Evolutionary conservation across 2,797 vertebrate species (phyloP), one percentile per base, ranked within the genome.

Genomic region (Malacoctenus gilli): DNA sequence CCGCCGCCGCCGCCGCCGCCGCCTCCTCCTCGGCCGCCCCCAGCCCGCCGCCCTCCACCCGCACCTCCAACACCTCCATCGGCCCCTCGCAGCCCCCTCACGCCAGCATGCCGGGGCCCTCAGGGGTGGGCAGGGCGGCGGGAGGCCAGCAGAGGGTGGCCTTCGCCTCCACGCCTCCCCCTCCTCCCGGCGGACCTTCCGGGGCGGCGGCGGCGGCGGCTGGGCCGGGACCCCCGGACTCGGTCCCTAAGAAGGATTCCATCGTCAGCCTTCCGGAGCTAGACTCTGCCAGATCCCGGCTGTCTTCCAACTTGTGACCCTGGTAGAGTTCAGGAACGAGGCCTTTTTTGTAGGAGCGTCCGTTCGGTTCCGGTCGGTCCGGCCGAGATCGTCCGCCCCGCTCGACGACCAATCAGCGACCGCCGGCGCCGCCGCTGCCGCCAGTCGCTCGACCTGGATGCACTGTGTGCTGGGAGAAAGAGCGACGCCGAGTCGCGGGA

Each of bases 261-360:
- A 89, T 92, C 62, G 89, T 93, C 70, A 93, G 94, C 85, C 91
- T 93, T 69, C 93, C 95, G 22, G 95, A 95, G 75, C 92, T 91
- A 85, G 95, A 98, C 94, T 92, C 93, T 14, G 90, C 94, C 83
- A 95, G 94, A 92, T 94, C 95, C 68, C 92, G 95, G 90, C 94
- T 98, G 68, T 95, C 96, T 69, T 97, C 96, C 91, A 98, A 98
- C 89, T 96, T 98, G 94, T 98, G 96, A 98, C 95, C 92, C 86
- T 91, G 79, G 87, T 86, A 76, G 74, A 84, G 82, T 83, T 87
- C 62, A 72, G 84, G 83, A 86, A 86, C 83, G 85, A 89, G 82
- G 88, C 89, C 88, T 89, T 89, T 86, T 86, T 88, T 88, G 77
- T 83, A 77, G 78, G 85, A 84, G 80, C 83, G 85, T 80, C 76